Base-by-base conservation (phyloP, 2,888 invertebrate species). In the Folsomia candida region DNA sequence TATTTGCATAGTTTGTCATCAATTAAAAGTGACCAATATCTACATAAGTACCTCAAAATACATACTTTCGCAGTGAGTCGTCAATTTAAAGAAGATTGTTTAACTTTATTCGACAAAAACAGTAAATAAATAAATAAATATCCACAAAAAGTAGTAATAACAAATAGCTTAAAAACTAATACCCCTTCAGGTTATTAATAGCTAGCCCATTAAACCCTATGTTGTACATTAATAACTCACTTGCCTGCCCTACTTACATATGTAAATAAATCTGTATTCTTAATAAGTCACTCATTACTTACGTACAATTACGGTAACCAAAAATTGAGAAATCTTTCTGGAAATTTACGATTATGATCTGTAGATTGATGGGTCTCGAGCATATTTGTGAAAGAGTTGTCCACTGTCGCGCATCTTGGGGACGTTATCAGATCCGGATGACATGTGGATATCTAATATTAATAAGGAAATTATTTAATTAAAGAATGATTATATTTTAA, bases 341-440 rank as follows among this genome's bases (percentile, higher is more conserved):
- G n/a, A n/a, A n/a, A n/a, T n/a, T n/a, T n/a, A n/a, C n/a, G n/a
- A n/a, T 71, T 70, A 79, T 9, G 78, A 76, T 64, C 79, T 74
- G 57, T 78, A 79, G 51, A 79, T 71, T 2, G 77, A 78, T 1
- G 78, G 70, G 51, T 79, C 79, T 54, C 79, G 69, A 0, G 79
- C 76, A 68, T 78, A 79, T 70, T 79, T 78, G 25, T 75, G 74
- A 37, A 37, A 37, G 14, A 37, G 54, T 54, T 54, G 20, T 54
- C 54, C 54, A 37, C 37, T 37, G 37, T 37, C 37, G 6, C 37
- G 37, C 37, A 37, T 37, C 37, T 37, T 37, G 4, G 37, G 37
- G 14, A 37, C 37, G 14, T 37, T 37, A 14, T 37, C 37, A 4
- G 14, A 9, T 9, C 37, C 37, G 37, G 37, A 37, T n/a, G n/a